Base-by-base conservation (phyloP, 1,140 invertebrate genomes). In the Coboldia fuscipes region DNA sequence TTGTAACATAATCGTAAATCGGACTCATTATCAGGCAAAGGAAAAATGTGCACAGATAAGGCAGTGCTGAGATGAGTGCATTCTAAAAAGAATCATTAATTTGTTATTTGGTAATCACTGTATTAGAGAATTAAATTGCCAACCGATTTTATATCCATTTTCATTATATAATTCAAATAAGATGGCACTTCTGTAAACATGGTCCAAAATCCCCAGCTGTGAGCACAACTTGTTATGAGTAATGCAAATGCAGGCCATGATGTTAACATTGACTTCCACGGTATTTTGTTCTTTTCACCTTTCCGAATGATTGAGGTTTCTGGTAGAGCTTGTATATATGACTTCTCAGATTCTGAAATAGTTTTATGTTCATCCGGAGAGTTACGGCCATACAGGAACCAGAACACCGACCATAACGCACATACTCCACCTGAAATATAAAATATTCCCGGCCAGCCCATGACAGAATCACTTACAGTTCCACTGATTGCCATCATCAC, bases 161-260 rank as follows among this genome's bases (percentile, higher is more conserved):
- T 58, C 1, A 96, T 61, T 1, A 93, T 72, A 33, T 67, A 63
- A 19, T 71, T 72, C 65, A 97, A 75, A 47, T 90, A 97, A 0
- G 70, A 79, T 0, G 93, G 92, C 45, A 97, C 74, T 56, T 89
- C 73, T 0, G 85, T 92, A 14, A 92, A 58, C 27, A 92, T 62
- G 8, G 78, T 88, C 65, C 85, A 92, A 49, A 82, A 86, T 1
- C 83, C 83, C 85, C 83, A 92, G 49, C 83, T 85, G 45, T 86
- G 77, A 1, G 78, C 73, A 47, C 79, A 76, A 47, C 92, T 82
- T 0, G 67, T 70, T 1, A 83, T 56, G 15, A 82, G 63, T n/a
- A 88, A 59, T 0, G 82, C 74, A 75, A 75, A 83, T 37, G 89
- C 69, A 2, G 84, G 76, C 6, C 68, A 35, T 3, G 77, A 81